Conservation (phyloP, 2,113 vertebrate genomes). For the Oncorhynchus gorbuscha region DNA sequence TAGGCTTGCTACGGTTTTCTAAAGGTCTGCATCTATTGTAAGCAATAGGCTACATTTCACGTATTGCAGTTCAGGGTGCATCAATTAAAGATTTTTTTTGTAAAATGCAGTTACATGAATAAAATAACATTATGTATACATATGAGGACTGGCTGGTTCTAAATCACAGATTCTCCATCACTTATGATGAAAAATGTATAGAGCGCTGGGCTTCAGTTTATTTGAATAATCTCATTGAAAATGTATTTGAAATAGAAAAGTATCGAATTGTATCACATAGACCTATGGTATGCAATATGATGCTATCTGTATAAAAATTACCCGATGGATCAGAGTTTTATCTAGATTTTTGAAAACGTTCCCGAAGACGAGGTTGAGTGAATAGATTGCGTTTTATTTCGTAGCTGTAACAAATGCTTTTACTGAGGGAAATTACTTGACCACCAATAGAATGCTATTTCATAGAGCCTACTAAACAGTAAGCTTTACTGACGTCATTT, state of each 20-base stretch:
- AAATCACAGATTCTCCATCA: neutral
- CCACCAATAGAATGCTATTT: neutral
- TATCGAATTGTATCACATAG: too few relatives aligned
- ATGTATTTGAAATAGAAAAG: neutral
- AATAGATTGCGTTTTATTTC: constrained; percentile 31
- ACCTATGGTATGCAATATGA: neutral
- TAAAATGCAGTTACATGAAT: neutral
- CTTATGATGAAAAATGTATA: neutral
- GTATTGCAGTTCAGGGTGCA: neutral
- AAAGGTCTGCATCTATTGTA: neutral
- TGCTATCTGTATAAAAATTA: neutral
- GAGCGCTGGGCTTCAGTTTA: neutral
- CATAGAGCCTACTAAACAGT: neutral
- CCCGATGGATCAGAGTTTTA: neutral
- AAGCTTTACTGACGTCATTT: neutral
- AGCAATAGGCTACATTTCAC: neutral
- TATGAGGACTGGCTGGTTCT: neutral
- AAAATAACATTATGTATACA: neutral
- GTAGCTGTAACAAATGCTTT: constrained; percentile 12
- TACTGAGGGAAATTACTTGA: neutral
- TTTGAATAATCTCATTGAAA: neutral
- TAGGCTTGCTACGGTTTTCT: constrained; percentile 37
- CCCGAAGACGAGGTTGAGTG: neutral
- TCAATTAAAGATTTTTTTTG: neutral
- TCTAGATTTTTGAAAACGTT: constrained; percentile 4